Evolutionary conservation across 2,113 vertebrate species (phyloP).

Genomic region (Pterocles burchelli): DNA sequence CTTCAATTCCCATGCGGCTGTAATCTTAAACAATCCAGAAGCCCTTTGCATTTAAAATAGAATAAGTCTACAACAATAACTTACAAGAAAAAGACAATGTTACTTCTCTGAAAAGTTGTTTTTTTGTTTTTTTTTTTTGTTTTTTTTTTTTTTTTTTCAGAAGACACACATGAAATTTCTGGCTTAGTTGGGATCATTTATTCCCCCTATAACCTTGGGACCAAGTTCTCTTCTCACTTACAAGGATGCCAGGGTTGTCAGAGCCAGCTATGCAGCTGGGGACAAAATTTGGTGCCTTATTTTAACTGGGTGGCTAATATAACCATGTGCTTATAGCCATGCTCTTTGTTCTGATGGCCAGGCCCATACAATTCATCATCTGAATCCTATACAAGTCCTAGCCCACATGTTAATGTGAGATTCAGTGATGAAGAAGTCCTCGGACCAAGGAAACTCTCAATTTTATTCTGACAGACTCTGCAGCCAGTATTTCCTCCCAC

Average conservation of each 20-base stretch:
- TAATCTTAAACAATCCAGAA: background rate
- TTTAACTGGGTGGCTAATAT: background rate
- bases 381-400: background rate
- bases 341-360: background rate
- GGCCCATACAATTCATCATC: accelerated
- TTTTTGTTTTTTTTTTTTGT: too few relatives aligned
- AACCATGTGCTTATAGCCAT: background rate
- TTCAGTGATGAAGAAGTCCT: background rate
- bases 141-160: background rate
- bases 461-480: background rate
- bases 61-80: background rate
- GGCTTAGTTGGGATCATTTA: background rate
- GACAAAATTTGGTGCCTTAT: background rate
- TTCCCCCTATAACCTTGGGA: background rate
- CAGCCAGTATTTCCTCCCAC: background rate
- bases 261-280: background rate
- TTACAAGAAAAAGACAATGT: background rate
- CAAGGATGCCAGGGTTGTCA: background rate
- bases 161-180: background rate
- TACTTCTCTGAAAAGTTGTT: slow-evolving; percentile 1
- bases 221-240: background rate
- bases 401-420: background rate
- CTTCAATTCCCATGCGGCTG: background rate
- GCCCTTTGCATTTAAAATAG: background rate
- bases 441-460: background rate